Percentiles rank a stretch among this genome's conserved stretches.
Conservation (phyloP, 2,888 invertebrate species). For the Oxytorus armatus region DNA sequence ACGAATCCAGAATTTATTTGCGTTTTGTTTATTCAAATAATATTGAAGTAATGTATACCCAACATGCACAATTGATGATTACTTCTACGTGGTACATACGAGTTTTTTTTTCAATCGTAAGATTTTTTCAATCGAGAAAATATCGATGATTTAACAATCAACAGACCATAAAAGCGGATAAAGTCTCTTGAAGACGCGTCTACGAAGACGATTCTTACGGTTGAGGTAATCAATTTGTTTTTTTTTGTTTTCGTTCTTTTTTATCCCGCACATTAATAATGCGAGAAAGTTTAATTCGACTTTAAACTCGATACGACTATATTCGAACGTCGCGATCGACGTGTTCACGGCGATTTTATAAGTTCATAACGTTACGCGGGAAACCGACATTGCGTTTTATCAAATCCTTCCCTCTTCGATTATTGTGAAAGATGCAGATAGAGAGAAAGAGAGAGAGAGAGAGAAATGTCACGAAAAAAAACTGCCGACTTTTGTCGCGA, state of each 20-base stretch:
- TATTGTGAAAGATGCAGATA: conserved; percentile 32
- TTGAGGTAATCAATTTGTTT: neutral
- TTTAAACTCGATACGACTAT: neutral
- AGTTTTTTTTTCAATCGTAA: conserved; percentile 55
- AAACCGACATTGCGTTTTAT: conserved; percentile 11
- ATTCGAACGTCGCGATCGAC: neutral
- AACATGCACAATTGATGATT: conserved; percentile 65
- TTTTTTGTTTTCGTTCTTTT: conserved; percentile 20
- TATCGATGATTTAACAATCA: conserved; percentile 14
- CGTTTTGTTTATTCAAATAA: conserved; percentile 57
- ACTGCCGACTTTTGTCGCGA: conserved; percentile 42
- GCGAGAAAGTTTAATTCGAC: conserved; percentile 1
- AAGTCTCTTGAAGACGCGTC: neutral
- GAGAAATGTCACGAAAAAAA: conserved; percentile 19
- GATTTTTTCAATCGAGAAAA: conserved; percentile 17
- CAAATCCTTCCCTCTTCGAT: conserved; percentile 1
- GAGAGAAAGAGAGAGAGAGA: neutral
- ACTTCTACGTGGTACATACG: conserved; percentile 67
- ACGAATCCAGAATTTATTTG: conserved; percentile 41
- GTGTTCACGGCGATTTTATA: conserved; percentile 25
- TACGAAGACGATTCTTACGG: no score
- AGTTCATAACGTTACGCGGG: conserved; percentile 5
- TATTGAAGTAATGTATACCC: no score
- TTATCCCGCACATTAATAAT: neutral
- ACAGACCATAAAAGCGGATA: neutral